These are phyloP conservation scores for Felis chaus DNA, from an alignment of 2,113 vertebrate species.

Conservation along the genomic window DNA sequence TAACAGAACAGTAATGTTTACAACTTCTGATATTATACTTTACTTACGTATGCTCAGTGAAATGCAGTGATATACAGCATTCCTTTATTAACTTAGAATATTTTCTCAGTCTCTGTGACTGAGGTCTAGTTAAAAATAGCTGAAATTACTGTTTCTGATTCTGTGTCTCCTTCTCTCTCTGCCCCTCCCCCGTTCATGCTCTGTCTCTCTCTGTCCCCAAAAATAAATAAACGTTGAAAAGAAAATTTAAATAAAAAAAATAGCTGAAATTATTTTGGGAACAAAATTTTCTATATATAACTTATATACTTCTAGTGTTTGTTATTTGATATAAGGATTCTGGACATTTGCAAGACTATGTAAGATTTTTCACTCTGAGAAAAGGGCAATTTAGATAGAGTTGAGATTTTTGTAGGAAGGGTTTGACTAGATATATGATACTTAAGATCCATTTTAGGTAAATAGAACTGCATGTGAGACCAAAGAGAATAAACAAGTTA, in stretches of 20 bases:
- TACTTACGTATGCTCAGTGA: neutral
- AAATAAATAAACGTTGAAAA: no score
- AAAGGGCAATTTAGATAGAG: neutral
- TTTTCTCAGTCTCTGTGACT: neutral
- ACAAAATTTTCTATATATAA: neutral
- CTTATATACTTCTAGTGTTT: neutral
- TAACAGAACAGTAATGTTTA: neutral
- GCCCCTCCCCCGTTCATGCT: no score
- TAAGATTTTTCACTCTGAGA: neutral
- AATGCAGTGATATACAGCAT: neutral
- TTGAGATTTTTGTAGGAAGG: neutral
- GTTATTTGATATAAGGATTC: neutral
- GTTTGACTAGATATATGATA: neutral
- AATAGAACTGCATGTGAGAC: neutral
- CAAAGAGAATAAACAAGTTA: neutral
- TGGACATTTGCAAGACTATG: neutral
- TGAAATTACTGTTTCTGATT: no score
- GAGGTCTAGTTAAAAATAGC: neutral
- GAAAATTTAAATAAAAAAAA: no score
- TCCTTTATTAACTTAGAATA: neutral
- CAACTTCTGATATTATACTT: neutral
- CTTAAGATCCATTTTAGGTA: neutral
- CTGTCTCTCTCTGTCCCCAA: no score
- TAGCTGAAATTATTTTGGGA: neutral
- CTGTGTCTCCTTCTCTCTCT: no score